Evolutionary conservation across 2,113 vertebrate genomes (phyloP).

Genomic region (Clarias magur): DNA sequence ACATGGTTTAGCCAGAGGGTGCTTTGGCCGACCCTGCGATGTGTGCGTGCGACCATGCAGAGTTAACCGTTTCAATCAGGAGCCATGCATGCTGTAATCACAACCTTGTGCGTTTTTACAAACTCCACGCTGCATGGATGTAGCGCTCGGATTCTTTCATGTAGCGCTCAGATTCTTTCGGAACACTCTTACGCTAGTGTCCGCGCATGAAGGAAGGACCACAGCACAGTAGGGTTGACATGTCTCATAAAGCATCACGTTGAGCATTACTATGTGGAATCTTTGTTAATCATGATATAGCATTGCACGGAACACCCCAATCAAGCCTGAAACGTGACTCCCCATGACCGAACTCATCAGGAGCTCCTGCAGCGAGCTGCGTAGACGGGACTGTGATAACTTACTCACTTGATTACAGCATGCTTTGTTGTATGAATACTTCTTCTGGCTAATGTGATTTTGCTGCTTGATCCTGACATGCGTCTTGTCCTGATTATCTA

Average conservation of each 20-base stretch:
- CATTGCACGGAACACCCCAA: neutral
- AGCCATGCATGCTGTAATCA: constrained; percentile 50
- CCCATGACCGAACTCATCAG: neutral
- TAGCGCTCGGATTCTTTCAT: constrained; percentile 20
- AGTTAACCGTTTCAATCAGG: constrained; percentile 49
- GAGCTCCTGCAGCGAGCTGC: neutral
- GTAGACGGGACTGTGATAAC: neutral
- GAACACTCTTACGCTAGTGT: constrained; percentile 4
- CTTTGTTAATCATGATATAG: constrained; percentile 4
- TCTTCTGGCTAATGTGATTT: neutral
- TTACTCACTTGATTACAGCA: neutral
- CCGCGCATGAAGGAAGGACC: constrained; percentile 21
- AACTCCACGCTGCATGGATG: constrained; percentile 14
- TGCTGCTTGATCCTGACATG: neutral
- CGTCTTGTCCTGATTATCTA: neutral
- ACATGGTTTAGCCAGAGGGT: constrained; percentile 53
- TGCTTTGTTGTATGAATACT: neutral
- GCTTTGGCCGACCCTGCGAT: constrained; percentile 49
- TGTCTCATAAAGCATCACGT: constrained; percentile 11
- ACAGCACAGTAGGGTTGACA: neutral
- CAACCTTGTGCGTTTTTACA: constrained; percentile 55
- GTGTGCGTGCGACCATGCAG: constrained; percentile 44
- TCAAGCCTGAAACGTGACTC: constrained; percentile 8
- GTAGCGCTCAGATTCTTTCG: too few relatives aligned
- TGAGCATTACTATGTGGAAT: neutral